Percentiles rank a stretch among this genome's conserved stretches.
phyloP scores from a whole-genome alignment of 35 echinoderm and acorn worm species.

The Strongylocentrotus purpuratus region DNA sequence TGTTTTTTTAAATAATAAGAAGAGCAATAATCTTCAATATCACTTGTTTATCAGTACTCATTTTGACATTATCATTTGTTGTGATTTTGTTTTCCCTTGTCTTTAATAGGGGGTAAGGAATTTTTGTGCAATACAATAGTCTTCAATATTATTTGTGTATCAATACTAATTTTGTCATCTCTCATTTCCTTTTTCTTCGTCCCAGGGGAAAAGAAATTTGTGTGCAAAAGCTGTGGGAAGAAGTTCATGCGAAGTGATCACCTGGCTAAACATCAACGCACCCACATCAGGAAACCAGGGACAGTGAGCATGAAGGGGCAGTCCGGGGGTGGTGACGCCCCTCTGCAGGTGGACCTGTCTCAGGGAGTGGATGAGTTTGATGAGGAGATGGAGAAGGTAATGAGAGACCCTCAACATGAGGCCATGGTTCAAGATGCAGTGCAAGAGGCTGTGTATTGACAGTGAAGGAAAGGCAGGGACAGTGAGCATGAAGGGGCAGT shows the following conservation, averaged over 20 bases:
- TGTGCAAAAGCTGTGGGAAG: constrained; percentile 69
- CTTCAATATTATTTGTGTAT: neutral
- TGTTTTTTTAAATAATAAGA: no score
- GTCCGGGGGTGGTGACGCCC: neutral
- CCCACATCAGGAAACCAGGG: constrained; percentile 69
- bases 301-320: neutral
- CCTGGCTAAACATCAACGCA: constrained; percentile 83
- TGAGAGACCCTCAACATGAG: neutral
- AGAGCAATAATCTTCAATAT: no score
- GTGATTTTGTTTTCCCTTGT: no score
- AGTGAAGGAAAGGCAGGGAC: neutral
- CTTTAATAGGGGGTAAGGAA: no score
- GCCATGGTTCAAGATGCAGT: neutral
- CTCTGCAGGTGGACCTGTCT: constrained; percentile 31
- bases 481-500: neutral
- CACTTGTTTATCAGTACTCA: no score
- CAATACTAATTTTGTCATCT: neutral
- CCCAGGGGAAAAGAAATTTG: constrained; percentile 86
- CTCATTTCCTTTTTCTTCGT: neutral
- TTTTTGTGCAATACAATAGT: no score
- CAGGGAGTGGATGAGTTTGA: neutral
- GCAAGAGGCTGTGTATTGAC: neutral
- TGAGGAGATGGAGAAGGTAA: neutral
- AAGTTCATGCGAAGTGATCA: constrained; percentile 97
- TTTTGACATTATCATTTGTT: no score